Conservation (phyloP, 1,140 invertebrate genomes). For the Caerostris darwini region DNA sequence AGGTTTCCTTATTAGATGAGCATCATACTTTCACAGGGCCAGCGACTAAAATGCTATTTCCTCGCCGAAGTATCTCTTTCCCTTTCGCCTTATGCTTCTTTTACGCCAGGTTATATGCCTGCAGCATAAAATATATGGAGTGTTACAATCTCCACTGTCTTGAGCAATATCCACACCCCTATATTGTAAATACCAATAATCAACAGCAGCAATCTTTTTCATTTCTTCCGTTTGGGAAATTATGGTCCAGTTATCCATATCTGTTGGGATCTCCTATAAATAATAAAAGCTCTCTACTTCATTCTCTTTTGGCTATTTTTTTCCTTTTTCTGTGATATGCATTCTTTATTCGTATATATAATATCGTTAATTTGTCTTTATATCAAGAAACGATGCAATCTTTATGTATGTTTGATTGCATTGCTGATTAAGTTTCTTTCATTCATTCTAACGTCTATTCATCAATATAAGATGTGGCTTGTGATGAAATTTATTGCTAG, state of each 20-base stretch:
- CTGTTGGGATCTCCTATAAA: background rate
- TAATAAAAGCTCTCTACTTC: background rate
- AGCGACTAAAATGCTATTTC: background rate
- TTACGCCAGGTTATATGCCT: background rate
- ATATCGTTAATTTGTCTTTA: background rate
- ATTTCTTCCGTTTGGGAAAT: background rate
- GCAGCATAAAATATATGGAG: background rate
- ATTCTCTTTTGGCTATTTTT: background rate
- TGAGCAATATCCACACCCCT: background rate
- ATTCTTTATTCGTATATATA: background rate
- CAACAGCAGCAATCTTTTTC: background rate
- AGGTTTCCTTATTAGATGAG: background rate
- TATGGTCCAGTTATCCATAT: background rate
- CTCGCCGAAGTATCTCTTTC: background rate
- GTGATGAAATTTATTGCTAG: no score
- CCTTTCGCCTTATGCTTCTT: background rate
- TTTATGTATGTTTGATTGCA: background rate
- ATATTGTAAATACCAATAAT: slow-evolving; percentile 24
- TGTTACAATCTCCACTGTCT: background rate
- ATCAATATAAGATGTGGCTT: no score
- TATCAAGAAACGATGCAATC: background rate
- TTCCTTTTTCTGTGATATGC: background rate
- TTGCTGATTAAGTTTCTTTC: no score
- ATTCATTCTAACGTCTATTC: no score
- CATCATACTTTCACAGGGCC: background rate